Evolutionary conservation across 1,140 invertebrate genomes (phyloP), one percentile per base, ranked within the genome.

Genomic region (Eumeta japonica): DNA sequence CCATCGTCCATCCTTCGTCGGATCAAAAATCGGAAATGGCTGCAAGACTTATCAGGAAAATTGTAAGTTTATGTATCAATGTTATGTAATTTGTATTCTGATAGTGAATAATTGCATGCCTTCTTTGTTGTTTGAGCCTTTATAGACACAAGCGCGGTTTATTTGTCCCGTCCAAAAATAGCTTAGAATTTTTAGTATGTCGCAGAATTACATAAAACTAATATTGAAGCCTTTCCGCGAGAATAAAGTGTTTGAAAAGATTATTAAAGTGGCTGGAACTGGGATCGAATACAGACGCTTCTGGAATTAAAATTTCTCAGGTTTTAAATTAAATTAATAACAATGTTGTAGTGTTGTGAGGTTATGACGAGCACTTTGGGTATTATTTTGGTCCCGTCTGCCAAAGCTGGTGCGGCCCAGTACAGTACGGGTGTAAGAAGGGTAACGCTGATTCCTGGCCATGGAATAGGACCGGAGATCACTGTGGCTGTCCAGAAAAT

Each of bases 401-500:
- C 52, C 16, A 50, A 54, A 44, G 46, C 53, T 28, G 74, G 76
- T 27, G 68, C 66, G 12, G 78, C 83, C 11, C 68, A 80, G 35
- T 87, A 84, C 61, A 84, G 83, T 45, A 80, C 81, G 37, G 81
- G 82, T 39, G 59, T 79, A 32, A 76, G 81, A 40, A 89, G 86
- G 72, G 88, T 88, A 42, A 92, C 89, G 9, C 70, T 92, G 16
- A 92, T 99, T 52, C 97, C 97, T 36, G 97, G 97, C 32, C 96
- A 99, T 87, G 97, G 97, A 39, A 99, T 99, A 65, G 97, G 97
- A 13, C 96, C 95, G 10, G 97, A 99, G 80, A 99, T 99, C 55
- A 98, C 96, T 2, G 86, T 86, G n/a, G 87, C 97, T 41, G 97
- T 99, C n/a, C 95, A 99, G 73, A 91, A 98, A 75, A 99, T 99